Percentiles rank a stretch among this genome's conserved stretches.
Evolutionary conservation across 2,113 vertebrate genomes (phyloP).

Genomic region (Callospermophilus lateralis): DNA sequence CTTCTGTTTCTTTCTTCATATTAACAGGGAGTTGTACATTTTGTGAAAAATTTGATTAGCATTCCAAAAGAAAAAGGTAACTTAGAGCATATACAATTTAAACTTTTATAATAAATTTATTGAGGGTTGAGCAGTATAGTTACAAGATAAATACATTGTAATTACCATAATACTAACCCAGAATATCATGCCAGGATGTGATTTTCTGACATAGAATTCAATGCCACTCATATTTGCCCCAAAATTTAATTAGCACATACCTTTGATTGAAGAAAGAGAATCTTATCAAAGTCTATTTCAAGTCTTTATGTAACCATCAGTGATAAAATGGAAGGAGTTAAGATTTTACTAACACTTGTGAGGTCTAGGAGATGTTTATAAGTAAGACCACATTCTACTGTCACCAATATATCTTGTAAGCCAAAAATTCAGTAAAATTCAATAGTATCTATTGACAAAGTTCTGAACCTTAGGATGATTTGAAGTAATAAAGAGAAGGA

Average conservation of each 20-base stretch:
- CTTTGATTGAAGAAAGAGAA: slow-evolving; percentile 24
- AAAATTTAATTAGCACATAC: not conserved
- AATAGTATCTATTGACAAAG: not conserved
- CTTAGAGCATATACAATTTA: not conserved
- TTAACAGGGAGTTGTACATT: not conserved
- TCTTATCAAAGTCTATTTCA: not conserved
- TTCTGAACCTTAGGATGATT: not conserved
- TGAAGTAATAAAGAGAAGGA: slow-evolving; percentile 5
- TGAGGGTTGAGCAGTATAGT: not conserved
- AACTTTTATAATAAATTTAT: not conserved
- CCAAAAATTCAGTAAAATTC: not conserved
- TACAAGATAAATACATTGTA: not conserved
- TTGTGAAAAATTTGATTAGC: slow-evolving; percentile 14
- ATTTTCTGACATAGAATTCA: not conserved
- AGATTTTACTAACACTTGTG: not conserved
- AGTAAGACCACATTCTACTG: not conserved
- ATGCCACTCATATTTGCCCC: not conserved
- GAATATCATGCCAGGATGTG: not conserved
- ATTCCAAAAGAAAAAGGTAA: not conserved
- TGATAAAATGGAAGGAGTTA: not conserved
- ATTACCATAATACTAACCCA: not conserved
- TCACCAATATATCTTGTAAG: not conserved
- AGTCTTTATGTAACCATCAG: not conserved
- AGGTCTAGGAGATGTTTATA: not conserved
- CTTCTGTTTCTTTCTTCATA: not conserved